Percentiles rank a stretch among this genome's conserved stretches.
Conservation (phyloP, 2,888 invertebrate genomes). For the Sarcophaga variegata region DNA sequence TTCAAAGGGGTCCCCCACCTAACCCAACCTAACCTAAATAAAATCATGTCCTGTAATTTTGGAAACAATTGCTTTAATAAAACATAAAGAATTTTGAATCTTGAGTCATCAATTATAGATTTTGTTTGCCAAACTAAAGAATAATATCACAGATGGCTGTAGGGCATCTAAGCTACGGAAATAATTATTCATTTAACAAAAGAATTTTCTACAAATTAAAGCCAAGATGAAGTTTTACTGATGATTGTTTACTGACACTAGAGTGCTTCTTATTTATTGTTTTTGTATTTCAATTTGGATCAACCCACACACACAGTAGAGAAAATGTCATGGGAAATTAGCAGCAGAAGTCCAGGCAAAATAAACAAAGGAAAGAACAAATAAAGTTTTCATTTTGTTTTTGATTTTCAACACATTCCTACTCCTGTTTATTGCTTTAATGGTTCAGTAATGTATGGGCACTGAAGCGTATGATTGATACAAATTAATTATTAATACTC, state of each 20-base stretch:
- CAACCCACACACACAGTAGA: background rate
- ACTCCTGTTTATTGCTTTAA: background rate
- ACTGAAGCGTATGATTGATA: constrained; percentile 41
- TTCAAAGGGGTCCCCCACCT: no score
- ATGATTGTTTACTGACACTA: constrained; percentile 7
- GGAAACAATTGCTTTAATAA: no score
- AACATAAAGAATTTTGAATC: no score
- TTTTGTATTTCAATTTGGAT: background rate
- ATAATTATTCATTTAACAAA: constrained; percentile 6
- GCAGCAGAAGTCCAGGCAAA: background rate
- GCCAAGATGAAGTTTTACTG: background rate
- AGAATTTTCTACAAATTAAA: background rate
- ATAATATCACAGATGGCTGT: background rate
- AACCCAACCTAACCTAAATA: no score
- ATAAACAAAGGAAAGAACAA: background rate
- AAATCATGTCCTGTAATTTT: no score
- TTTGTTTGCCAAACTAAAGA: background rate
- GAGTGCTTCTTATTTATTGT: no score
- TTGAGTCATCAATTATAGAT: no score
- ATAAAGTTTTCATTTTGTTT: background rate
- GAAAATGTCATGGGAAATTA: constrained; percentile 41
- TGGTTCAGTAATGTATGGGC: background rate
- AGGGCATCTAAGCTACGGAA: background rate
- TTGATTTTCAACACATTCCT: background rate
- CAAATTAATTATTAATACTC: constrained; percentile 31